Evolutionary conservation across 2,797 vertebrate genomes (phyloP), one percentile per base, ranked within the genome.

Genomic region (Moxostoma hubbsi): DNA sequence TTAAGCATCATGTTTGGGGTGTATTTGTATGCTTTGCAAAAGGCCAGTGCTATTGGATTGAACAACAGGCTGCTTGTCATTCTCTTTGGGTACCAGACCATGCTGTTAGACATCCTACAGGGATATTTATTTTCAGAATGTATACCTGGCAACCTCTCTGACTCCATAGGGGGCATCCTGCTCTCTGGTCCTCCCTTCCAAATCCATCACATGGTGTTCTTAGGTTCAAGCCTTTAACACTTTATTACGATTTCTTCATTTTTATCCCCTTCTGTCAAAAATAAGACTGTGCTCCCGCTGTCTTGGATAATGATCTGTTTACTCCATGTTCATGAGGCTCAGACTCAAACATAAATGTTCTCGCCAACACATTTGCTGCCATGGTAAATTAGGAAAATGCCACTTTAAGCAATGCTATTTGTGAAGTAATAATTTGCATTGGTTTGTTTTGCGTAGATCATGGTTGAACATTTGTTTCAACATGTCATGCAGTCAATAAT

Each of bases 11-110:
- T 75, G 43, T 36, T 24, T 24, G 24, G 24, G 24, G 7, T 63
- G 12, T 70, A 47, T 74, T 75, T 83, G 64, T 24, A 3, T 82
- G 83, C 76, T 54, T 67, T 55, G 68, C 49, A 69, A 63, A 77
- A 75, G 50, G 36, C 61, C 50, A 47, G 15, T 18, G 43, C 15
- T 13, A 10, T 72, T 15, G 6, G n/a, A 43, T 63, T 73, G 72
- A 47, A 58, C 24, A 43, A 6, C 54, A 43, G 53, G 53, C 16
- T 46, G 9, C 72, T 71, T 24, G 49, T 66, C 13, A 55, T 75
- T 65, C 10, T 46, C 7, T 57, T 47, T n/a, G 43, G 4, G 0
- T 49, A 57, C 8, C 4, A 55, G 43, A 66, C 73, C 63, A 10
- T n/a, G 12, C 46, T 59, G 7, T 68, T 66, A 18, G 64, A 66